Evolutionary conservation across 2,888 invertebrate genomes (phyloP), one percentile per base, ranked within the genome.

Genomic region (Oligia latruncula): DNA sequence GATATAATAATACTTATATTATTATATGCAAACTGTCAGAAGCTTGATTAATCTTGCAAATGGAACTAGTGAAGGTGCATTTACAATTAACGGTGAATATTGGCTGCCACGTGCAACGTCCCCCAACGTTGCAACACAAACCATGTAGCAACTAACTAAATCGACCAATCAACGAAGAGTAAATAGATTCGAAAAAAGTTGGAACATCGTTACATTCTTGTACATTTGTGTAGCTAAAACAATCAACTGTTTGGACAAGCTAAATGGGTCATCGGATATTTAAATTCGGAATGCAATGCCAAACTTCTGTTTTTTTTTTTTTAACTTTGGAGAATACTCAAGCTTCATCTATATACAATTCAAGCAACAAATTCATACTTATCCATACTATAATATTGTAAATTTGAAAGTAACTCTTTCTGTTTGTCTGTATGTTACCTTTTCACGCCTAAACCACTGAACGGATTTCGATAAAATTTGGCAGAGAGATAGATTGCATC

Each of bases 81-180:
- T 80, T 43, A 77, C 77, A 78, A 88, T 80, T 75, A 81, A 71
- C 58, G 23, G 81, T 60, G 81, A 79, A 83, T 81, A 74, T 81
- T 71, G 60, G 29, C 58, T 5, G 72, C 80, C 81, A 88, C 77
- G 74, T 75, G 75, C 74, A 80, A 75, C 55, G 52, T 88, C 86
- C 55, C 78, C 55, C 78, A 80, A 75, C 43, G 52, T 88, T 88
- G 60, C 78, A 80, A 86, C 80, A 88, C 85, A 66, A 72, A 5
- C 29, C 80, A 82, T 70, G 77, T 74, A 81, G 40, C 60, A 73
- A 79, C 76, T 29, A 72, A 71, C 66, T 46, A 77, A 82, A 65
- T 77, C 58, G 58, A 75, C 46, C 76, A 87, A 87, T 84, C 84
- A 85, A 80, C 72, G 40, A 20, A 60, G 81, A 71, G 52, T 49